Evolutionary conservation across 2,888 invertebrate species (phyloP).

Genomic region (Epinotia bilunana): DNA sequence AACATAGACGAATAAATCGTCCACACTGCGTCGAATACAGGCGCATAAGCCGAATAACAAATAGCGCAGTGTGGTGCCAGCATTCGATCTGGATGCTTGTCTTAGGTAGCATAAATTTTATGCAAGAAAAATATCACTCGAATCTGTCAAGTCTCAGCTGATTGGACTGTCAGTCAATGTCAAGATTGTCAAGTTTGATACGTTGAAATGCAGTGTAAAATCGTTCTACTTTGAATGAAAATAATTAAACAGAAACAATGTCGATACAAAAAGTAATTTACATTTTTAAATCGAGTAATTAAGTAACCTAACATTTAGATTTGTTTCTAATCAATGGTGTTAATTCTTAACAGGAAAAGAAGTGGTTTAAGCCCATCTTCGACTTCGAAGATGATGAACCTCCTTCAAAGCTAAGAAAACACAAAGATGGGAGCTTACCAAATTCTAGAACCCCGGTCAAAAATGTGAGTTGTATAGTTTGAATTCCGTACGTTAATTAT

Average conservation of each 20-base stretch:
- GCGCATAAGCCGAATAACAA: no score
- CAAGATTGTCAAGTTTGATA: neutral
- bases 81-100: no score
- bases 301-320: neutral
- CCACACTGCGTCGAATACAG: no score
- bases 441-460: constrained; percentile 45
- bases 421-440: constrained; percentile 36
- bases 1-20: no score
- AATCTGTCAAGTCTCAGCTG: neutral
- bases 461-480: constrained; percentile 5
- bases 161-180: constrained; percentile 10
- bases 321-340: neutral
- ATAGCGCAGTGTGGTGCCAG: no score
- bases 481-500: neutral
- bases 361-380: constrained; percentile 76
- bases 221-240: neutral
- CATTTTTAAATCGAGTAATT: neutral
- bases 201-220: neutral
- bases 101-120: neutral
- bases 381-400: constrained; percentile 67
- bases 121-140: neutral
- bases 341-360: constrained; percentile 59
- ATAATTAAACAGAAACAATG: neutral
- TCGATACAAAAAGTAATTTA: constrained; percentile 20
- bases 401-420: constrained; percentile 56